A percentile compares a stretch with the other conserved stretches of the same genome.
Conservation (phyloP, 1,140 invertebrate species). For the Lethocerus indicus region DNA sequence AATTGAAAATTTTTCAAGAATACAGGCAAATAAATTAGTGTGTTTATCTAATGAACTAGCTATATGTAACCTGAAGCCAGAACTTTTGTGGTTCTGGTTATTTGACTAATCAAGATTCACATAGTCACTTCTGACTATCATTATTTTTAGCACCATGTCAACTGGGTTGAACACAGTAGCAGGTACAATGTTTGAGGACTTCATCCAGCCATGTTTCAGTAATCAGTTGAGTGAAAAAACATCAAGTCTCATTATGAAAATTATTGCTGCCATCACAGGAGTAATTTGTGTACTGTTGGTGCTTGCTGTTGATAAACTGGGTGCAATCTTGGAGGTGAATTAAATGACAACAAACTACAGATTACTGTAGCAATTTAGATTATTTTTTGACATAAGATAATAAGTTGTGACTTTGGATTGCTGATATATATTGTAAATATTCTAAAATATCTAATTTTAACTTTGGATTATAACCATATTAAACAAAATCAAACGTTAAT, state of each 20-base stretch:
- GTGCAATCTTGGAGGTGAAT: conserved; percentile 32
- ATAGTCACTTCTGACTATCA: conserved; percentile 5
- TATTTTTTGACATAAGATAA: too few species aligned
- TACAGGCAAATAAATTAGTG: too few species aligned
- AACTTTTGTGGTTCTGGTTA: background rate
- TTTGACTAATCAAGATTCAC: background rate
- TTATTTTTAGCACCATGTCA: conserved; percentile 38
- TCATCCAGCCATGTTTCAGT: conserved; percentile 27
- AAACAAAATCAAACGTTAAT: background rate
- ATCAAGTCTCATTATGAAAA: conserved; percentile 32
- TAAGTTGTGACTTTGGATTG: too few species aligned
- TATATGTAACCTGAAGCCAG: background rate
- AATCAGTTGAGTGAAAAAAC: conserved; percentile 26
- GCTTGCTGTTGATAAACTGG: conserved; percentile 39
- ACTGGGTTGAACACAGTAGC: conserved; percentile 44
- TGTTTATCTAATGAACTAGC: too few species aligned
- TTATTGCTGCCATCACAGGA: conserved; percentile 37
- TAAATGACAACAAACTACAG: background rate
- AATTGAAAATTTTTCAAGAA: too few species aligned
- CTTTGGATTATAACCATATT: too few species aligned
- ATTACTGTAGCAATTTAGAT: too few species aligned
- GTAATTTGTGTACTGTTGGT: conserved; percentile 35
- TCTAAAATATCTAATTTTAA: too few species aligned
- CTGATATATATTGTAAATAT: too few species aligned
- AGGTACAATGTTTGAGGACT: conserved; percentile 48